Base-by-base conservation (phyloP, 1,140 invertebrate species). In the Pseudomyrmex concolor region DNA sequence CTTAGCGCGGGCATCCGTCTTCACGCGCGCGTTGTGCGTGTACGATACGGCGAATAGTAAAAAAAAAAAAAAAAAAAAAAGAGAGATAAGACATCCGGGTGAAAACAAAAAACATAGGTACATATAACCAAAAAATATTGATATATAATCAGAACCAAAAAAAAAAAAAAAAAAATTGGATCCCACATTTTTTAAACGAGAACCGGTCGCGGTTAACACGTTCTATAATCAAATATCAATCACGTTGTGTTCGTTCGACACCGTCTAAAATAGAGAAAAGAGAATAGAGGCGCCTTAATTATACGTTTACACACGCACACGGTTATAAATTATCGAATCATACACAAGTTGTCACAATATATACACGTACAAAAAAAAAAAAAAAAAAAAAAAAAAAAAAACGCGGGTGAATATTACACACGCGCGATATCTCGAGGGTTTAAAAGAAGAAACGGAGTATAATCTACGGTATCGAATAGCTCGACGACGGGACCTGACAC, bases 381-480 rank as follows among this genome's bases (percentile, higher is more conserved):
- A 80, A 34, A 60, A 48, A 22, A 12, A 19, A 25, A 60, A 80
- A 34, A 60, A 48, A 22, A 12, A 19, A 25, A 60, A 80, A 34
- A 60, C 70, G 68, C 51, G 72, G 51, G 71, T 74, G 81, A 19
- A 43, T 45, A 22, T 10, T 7, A 19, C 22, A 15, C 15, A 17
- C 25, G 66, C 15, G 17, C 12, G 10, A 22, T 64, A n/a, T 10
- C 25, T 15, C 15, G 71, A 59, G 82, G 84, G 51, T 73, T 88
- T 88, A 77, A 77, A 77, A 71, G 74, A 80, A 71, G 76, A 73
- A 63, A 63, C 57, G 15, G 70, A 85, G 66, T 82, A 74, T 85
- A 87, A 90, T 87, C 86, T 84, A 83, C 63, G 68, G 81, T 87
- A 84, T 86, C 86, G 85, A 89, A 91, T 90, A 84, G 83, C 77